Conservation (phyloP, 1,140 invertebrate genomes). For the Cecropterus lyciades region DNA sequence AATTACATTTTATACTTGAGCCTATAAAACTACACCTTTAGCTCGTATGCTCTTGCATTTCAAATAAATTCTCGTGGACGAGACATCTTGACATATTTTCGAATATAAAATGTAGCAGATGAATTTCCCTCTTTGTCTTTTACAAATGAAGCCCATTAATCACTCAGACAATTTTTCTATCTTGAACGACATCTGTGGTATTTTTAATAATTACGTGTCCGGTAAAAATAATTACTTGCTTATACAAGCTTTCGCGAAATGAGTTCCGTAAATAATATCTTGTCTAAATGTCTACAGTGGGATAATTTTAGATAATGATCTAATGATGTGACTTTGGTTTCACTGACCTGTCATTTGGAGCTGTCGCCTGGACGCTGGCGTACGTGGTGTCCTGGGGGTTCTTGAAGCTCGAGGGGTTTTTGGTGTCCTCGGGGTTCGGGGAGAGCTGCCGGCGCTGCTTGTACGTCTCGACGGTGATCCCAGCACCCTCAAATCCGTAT, state of each 20-base stretch:
- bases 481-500: conserved; percentile 69
- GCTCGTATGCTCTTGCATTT: conserved; percentile 12
- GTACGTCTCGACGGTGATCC: conserved; percentile 66
- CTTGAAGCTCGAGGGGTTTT: conserved; percentile 65
- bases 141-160: conserved; percentile 25
- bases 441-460: conserved; percentile 53
- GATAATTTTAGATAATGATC: conserved; percentile 19
- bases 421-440: conserved; percentile 66
- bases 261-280: background rate
- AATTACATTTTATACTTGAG: conserved; percentile 31
- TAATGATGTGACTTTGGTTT: conserved; percentile 19
- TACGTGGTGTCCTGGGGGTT: conserved; percentile 69
- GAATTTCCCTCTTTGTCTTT: conserved; percentile 26
- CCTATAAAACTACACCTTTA: conserved; percentile 22
- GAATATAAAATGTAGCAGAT: conserved; percentile 29
- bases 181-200: conserved; percentile 5
- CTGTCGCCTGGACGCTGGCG: conserved; percentile 75
- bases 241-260: background rate
- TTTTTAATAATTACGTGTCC: conserved; percentile 24
- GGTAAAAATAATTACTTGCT: conserved; percentile 17
- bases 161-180: conserved; percentile 29
- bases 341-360: conserved; percentile 79
- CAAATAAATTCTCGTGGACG: conserved; percentile 26
- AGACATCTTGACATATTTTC: conserved; percentile 33
- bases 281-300: conserved; percentile 6